Evolutionary conservation across 2,888 invertebrate species (phyloP).

Genomic region (Apamea anceps): DNA sequence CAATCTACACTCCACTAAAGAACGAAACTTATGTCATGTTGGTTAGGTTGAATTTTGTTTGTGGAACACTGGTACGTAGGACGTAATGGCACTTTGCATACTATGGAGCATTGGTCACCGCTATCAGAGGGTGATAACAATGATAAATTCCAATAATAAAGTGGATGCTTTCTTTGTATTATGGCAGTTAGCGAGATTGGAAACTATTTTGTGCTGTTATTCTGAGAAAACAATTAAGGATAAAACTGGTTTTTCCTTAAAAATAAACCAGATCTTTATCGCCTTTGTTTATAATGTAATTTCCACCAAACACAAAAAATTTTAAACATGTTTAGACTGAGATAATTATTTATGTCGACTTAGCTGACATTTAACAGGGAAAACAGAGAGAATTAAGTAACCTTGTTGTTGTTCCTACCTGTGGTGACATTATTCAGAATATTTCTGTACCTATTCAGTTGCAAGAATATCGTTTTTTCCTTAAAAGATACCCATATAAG

Average conservation of each 20-base stretch:
- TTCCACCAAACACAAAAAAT: background rate
- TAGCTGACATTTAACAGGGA: background rate
- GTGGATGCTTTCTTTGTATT: slow-evolving; percentile 84
- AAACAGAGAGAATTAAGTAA: slow-evolving; percentile 1
- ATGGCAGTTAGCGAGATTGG: slow-evolving; percentile 58
- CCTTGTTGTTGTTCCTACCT: background rate
- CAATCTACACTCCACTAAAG: slow-evolving; percentile 45
- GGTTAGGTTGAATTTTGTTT: slow-evolving; percentile 68
- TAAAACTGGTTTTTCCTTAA: background rate
- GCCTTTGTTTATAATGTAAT: background rate
- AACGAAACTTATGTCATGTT: slow-evolving; percentile 48
- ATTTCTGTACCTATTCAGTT: background rate
- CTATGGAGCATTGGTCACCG: slow-evolving; percentile 79
- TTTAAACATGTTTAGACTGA: background rate
- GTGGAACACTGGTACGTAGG: slow-evolving; percentile 63
- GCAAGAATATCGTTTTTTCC: background rate
- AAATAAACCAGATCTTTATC: background rate
- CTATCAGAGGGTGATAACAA: slow-evolving; percentile 85
- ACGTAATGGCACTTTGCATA: slow-evolving; percentile 63
- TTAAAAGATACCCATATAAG: background rate
- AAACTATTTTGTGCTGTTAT: slow-evolving; percentile 40
- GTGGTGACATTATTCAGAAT: background rate
- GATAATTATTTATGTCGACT: slow-evolving; percentile 9
- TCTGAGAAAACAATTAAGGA: slow-evolving; percentile 7
- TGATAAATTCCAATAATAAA: slow-evolving; percentile 86